phyloP scores from a whole-genome alignment of 2,113 vertebrate species.

The Caranx melampygus region DNA sequence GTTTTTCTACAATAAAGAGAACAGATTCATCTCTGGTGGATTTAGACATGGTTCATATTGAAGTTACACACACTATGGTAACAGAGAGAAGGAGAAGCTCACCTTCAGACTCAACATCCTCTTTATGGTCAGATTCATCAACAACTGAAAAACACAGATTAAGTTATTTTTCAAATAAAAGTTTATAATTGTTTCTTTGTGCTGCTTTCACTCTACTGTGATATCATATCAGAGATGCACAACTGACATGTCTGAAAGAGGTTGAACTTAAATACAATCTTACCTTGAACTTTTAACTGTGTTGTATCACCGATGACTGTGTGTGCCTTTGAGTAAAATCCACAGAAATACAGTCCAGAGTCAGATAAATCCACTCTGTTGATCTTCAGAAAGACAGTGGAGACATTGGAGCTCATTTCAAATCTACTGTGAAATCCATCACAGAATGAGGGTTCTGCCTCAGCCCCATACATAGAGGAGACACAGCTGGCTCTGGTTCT shows the following conservation, averaged over 20 bases:
- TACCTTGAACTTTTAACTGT: constrained; percentile 26
- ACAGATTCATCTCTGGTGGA: too few species aligned
- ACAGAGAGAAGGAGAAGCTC: too few species aligned
- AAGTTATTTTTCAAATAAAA: too few species aligned
- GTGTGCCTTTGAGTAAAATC: background rate
- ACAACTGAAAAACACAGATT: too few species aligned
- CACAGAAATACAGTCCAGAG: background rate
- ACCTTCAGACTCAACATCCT: too few species aligned
- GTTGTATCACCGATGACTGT: background rate
- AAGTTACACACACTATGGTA: background rate
- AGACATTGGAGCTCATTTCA: background rate
- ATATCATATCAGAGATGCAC: background rate
- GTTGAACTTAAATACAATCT: background rate
- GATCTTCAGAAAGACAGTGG: background rate
- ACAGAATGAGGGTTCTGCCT: fast-evolving
- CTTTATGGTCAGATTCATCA: too few species aligned
- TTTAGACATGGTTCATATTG: fast-evolving
- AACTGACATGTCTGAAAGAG: background rate
- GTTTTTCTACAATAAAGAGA: background rate
- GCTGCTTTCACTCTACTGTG: too few species aligned
- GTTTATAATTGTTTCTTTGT: too few species aligned
- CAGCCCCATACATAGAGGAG: fast-evolving
- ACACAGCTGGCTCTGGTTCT: background rate
- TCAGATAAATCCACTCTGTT: background rate
- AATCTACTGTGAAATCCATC: background rate